phyloP scores from a whole-genome alignment of 2,113 vertebrate genomes.

The Cyphomyrus plagiostoma region DNA sequence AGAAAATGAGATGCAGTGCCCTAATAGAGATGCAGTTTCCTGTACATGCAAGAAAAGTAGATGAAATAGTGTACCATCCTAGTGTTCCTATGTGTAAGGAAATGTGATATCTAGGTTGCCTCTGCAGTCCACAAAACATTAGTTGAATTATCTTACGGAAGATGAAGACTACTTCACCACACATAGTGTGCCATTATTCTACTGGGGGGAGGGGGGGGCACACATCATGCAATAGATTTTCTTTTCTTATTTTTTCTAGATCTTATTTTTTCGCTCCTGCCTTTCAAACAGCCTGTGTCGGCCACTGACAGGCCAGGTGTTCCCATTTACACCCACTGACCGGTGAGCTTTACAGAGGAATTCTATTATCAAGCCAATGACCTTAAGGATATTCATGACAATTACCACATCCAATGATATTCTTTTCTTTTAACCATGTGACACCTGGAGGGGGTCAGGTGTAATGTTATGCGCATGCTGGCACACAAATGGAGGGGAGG shows the following conservation, averaged over 20 bases:
- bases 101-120: neutral
- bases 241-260: too few relatives aligned
- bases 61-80: neutral
- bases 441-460: neutral
- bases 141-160: neutral
- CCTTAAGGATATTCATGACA: neutral
- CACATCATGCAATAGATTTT: neutral
- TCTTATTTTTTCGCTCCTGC: neutral
- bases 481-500: neutral
- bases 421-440: neutral
- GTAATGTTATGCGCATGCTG: neutral
- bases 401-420: neutral
- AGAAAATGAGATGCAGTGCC: neutral
- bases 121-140: neutral
- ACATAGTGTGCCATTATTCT: neutral
- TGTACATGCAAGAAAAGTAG: neutral
- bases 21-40: neutral
- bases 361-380: neutral
- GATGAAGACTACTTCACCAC: neutral
- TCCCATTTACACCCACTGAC: neutral
- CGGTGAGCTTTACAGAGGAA: neutral
- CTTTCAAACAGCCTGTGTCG: neutral
- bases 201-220: neutral
- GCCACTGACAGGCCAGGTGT: neutral
- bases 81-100: neutral